Base-by-base conservation (phyloP, 2,113 vertebrate species). In the Scomber colias region DNA sequence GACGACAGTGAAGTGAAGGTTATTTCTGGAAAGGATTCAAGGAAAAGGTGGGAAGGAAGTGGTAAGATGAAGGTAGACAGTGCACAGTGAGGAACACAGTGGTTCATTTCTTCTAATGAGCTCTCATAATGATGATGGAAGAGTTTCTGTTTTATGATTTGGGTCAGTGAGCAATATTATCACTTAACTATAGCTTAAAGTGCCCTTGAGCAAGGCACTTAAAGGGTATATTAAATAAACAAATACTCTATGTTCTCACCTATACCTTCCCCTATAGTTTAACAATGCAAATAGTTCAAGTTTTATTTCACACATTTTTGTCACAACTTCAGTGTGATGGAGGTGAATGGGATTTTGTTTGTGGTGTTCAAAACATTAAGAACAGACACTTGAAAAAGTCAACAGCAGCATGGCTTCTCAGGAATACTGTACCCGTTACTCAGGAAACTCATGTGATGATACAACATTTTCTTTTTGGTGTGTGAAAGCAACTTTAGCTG, bases 21-120 rank as follows among this genome's bases (percentile, higher is more conserved):
- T 89, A 83, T 81, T 84, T 83, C 82, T 30, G 50, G 40, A 85
- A 75, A 69, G 30, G 65, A 81, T 82, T 79, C 15, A 1, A 75
- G 50, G 48, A 69, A 78, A 81, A 75, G 66, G 64, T 80, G 80
- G 67, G 46, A 71, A 55, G 69, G 21, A 63, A 77, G 63, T 63
- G 68, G 83, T 30, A 59, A 45, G 63, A 81, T 64, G 69, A 8
- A 60, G 30, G 40, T 31, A 16, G 27, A 71, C 17, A 13, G 27
- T 21, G 15, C 4, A 60, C 17, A 49, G 2, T 49, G 75, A 80
- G 40, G 50, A 55, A 71, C 19, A 48, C n/a, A 21, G n/a, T 66
- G 46, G 16, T 61, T 61, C 44, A 50, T 54, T 48, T 82, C 44
- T 17, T 70, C 5, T 49, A n/a, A 65, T 74, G 64, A 77, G 54